Evolutionary conservation across 2,888 invertebrate genomes (phyloP).

Genomic region (Monoplex corrugatus): DNA sequence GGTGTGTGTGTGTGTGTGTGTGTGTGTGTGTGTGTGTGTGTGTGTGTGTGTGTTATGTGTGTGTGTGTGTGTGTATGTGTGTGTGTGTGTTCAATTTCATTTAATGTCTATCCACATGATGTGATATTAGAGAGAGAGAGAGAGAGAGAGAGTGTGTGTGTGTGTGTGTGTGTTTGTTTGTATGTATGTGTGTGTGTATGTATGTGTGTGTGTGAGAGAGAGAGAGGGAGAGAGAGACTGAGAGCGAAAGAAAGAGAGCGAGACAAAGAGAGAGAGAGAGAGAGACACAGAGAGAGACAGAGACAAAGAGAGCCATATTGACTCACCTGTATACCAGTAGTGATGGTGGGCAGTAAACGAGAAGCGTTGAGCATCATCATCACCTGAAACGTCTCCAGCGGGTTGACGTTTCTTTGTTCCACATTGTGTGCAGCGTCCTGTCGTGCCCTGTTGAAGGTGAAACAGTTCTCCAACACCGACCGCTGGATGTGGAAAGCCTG

Average conservation of each 20-base stretch:
- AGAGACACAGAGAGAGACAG: constrained; percentile 18
- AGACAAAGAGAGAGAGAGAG: constrained; percentile 34
- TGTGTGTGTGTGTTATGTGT: background rate
- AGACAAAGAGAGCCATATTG: too few species aligned
- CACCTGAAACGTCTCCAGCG: too few species aligned
- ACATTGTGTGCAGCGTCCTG: too few species aligned
- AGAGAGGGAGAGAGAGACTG: constrained; percentile 38
- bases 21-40: background rate
- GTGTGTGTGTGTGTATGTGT: background rate
- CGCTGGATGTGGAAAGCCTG: too few species aligned
- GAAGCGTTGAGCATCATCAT: too few species aligned
- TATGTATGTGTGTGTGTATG: background rate
- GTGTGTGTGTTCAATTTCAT: background rate
- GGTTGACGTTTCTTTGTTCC: too few species aligned
- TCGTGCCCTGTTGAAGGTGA: too few species aligned
- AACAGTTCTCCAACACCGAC: too few species aligned
- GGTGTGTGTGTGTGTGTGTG: background rate
- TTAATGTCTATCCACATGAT: background rate
- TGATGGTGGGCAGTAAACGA: too few species aligned
- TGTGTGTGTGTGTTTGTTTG: background rate
- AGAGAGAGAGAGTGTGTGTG: background rate
- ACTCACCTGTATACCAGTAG: too few species aligned
- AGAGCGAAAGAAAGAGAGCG: constrained; percentile 44
- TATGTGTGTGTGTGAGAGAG: background rate
- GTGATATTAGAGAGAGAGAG: background rate